Evolutionary conservation across 2,113 vertebrate species (phyloP).

Genomic region (Macquaria ambigua): DNA sequence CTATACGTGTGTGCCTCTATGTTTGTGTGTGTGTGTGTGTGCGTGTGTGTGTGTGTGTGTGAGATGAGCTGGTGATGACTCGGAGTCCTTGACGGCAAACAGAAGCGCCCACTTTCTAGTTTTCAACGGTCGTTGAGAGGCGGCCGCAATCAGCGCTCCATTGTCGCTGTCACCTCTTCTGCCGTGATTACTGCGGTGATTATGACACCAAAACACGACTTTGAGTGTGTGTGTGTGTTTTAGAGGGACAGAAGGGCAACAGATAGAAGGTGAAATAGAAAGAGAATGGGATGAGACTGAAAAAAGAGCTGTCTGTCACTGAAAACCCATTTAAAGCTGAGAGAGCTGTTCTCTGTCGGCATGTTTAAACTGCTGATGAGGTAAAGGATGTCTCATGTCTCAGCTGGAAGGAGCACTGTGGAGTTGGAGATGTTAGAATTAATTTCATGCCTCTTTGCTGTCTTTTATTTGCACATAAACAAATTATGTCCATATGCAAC

Average conservation of each 20-base stretch:
- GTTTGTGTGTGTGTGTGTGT: slow-evolving; percentile 1
- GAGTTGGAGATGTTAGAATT: neutral
- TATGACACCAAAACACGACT: slow-evolving; percentile 17
- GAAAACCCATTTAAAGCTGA: slow-evolving; percentile 13
- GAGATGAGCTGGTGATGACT: slow-evolving; percentile 20
- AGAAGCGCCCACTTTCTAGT: slow-evolving; percentile 29
- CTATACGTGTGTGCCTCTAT: neutral
- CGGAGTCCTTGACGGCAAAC: slow-evolving; percentile 37
- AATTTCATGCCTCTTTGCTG: neutral
- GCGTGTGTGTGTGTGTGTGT: neutral
- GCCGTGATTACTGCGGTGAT: slow-evolving; percentile 62
- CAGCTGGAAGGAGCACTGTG: neutral
- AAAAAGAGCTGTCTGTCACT: slow-evolving; percentile 13
- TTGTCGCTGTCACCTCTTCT: neutral
- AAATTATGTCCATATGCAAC: neutral
- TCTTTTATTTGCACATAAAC: neutral
- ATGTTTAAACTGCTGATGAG: slow-evolving; percentile 2
- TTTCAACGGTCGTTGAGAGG: slow-evolving; percentile 39
- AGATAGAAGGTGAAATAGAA: slow-evolving; percentile 14
- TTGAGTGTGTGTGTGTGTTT: slow-evolving; percentile 18
- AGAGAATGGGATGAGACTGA: neutral
- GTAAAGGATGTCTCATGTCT: neutral
- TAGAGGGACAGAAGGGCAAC: neutral
- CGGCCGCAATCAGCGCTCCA: slow-evolving; percentile 59
- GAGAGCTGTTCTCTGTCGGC: neutral